Conservation (phyloP, 2,797 vertebrate genomes). For the Bradypodion pumilum region DNA sequence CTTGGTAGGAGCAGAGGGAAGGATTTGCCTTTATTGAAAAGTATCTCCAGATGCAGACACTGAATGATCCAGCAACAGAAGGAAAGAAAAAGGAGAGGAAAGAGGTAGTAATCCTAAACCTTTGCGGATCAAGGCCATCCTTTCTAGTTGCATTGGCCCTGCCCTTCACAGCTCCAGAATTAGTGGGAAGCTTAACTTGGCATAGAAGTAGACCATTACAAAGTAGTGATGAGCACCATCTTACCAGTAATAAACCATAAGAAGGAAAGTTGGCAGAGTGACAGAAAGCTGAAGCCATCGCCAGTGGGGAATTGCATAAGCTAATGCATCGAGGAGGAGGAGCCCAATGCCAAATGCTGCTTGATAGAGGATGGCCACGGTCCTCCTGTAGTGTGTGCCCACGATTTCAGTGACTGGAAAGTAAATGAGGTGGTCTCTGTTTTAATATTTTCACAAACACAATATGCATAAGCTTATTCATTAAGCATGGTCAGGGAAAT, state of each 20-base stretch:
- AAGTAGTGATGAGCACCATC: neutral
- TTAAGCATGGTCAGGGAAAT: too few relatives aligned
- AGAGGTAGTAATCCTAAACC: neutral
- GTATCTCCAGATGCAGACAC: neutral
- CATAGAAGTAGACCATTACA: neutral
- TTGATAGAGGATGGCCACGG: conserved; percentile 79
- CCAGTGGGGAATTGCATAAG: conserved; percentile 80
- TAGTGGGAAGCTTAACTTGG: too few relatives aligned
- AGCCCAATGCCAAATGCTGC: conserved; percentile 77
- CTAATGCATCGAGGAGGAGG: conserved; percentile 74
- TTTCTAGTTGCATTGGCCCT: too few relatives aligned
- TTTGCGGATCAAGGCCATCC: neutral
- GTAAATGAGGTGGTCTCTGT: neutral
- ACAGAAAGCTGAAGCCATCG: conserved; percentile 81
- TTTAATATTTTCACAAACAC: neutral
- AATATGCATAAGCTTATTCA: too few relatives aligned
- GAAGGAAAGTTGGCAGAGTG: conserved; percentile 80
- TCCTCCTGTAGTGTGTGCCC: conserved; percentile 75
- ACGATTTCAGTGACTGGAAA: conserved; percentile 81
- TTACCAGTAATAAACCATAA: conserved; percentile 83
- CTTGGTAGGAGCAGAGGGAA: neutral
- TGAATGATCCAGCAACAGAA: neutral
- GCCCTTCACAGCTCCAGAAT: neutral
- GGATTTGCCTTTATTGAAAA: neutral
- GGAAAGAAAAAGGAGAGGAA: neutral